These are phyloP conservation scores for Crypturellus tataupa DNA, from an alignment of 2,797 vertebrate genomes.

Conservation along the genomic window DNA sequence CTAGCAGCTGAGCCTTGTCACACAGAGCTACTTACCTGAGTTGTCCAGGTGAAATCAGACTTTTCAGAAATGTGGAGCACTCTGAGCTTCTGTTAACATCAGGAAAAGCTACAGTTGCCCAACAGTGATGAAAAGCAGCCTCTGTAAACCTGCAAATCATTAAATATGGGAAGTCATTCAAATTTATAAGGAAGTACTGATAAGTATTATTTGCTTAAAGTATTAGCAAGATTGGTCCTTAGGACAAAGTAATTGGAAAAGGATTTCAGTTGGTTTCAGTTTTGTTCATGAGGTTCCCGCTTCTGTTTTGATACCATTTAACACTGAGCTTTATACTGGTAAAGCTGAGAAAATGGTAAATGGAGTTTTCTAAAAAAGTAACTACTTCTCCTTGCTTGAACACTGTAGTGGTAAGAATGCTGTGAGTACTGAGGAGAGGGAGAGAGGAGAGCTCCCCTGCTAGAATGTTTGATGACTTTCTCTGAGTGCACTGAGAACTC, in stretches of 20 bases:
- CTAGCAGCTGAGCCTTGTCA: background rate
- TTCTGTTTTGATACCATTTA: background rate
- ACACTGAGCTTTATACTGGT: background rate
- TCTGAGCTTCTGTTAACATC: background rate
- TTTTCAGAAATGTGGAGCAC: background rate
- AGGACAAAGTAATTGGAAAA: background rate
- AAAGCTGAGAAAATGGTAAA: background rate
- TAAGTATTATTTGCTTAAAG: background rate
- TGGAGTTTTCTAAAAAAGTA: background rate
- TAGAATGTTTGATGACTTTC: background rate
- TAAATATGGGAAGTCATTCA: background rate
- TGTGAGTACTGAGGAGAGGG: background rate
- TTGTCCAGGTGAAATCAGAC: background rate
- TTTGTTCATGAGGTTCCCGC: background rate
- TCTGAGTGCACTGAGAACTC: background rate
- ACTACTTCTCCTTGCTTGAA: background rate
- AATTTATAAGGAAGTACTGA: background rate
- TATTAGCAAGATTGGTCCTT: background rate
- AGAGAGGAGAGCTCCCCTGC: background rate
- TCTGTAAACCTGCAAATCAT: background rate
- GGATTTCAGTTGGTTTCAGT: background rate
- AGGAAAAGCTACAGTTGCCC: background rate
- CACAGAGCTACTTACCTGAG: background rate
- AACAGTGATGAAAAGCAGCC: background rate
- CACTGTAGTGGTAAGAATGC: background rate